Evolutionary conservation across 2,113 vertebrate species (phyloP).

Genomic region (Nerophis lumbriciformis): DNA sequence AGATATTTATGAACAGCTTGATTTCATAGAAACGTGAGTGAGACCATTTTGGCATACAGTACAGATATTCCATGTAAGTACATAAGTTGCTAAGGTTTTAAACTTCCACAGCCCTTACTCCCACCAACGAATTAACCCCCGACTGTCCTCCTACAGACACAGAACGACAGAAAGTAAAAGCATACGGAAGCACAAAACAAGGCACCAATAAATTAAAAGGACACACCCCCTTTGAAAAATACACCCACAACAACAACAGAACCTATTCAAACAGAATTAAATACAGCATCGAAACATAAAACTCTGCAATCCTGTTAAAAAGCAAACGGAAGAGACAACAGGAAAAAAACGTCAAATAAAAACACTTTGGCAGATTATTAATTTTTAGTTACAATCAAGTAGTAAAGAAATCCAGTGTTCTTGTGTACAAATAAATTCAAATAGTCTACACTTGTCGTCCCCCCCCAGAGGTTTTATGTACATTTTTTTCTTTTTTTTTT

Average conservation of each 20-base stretch:
- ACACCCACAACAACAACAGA: constrained; percentile 38
- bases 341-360: constrained; percentile 50
- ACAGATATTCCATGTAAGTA: constrained; percentile 77
- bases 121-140: constrained; percentile 7
- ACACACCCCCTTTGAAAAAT: constrained; percentile 30
- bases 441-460: constrained; percentile 71
- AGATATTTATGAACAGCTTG: constrained; percentile 81
- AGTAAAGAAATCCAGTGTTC: constrained; percentile 80
- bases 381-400: constrained; percentile 81
- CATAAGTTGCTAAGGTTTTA: constrained; percentile 67
- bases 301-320: constrained; percentile 69
- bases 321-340: constrained; percentile 49
- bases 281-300: constrained; percentile 63
- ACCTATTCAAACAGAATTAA: constrained; percentile 70
- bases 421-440: constrained; percentile 77
- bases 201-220: constrained; percentile 81
- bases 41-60: constrained; percentile 82
- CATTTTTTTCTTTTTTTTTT: constrained; percentile 7
- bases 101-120: constrained; percentile 6
- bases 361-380: constrained; percentile 82
- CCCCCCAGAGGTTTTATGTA: constrained; percentile 67
- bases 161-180: constrained; percentile 62
- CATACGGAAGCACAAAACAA: constrained; percentile 77
- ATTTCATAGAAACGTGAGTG: constrained; percentile 81
- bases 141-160: constrained; percentile 42